Evolutionary conservation across 1,140 invertebrate species (phyloP), one percentile per base, ranked within the genome.

Genomic region (Catajapyx aquilonaris): DNA sequence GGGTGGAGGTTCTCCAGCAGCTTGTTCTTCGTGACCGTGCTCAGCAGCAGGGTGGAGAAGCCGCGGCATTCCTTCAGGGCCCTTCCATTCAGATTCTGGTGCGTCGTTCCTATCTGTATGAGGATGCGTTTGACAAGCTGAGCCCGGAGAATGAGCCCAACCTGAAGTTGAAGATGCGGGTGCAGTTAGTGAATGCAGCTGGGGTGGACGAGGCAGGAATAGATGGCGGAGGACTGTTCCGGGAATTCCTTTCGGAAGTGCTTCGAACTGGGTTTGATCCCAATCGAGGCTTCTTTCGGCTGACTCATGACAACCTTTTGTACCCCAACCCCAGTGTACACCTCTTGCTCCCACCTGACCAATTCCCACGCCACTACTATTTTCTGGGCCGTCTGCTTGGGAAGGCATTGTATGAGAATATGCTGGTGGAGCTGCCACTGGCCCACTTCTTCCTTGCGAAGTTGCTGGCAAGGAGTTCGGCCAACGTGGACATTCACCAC

Each of bases 201-300:
- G 91, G 90, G 1, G 56, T 86, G 5, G 81, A 91, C 47, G 93
- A 97, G 55, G 86, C 85, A 1, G 93, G 93, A 1, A 84, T 97
- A 4, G 93, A 97, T 59, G 91, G 91, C 11, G 90, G 86, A 10
- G 91, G 93, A 2, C 71, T 94, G 2, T 79, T 96, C 45, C 63
- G 91, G 28, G 91, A 96, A 56, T 93, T 91, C 54, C 59, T 90
- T 1, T 81, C 77, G 1, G 85, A 91, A 53, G 60, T 96, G 4
- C 57, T 96, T 4, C 91, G 88, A 57, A 91, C 88, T 0, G 81
- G 84, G 0, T 96, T 96, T 55, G 88, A 98, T 64, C 91, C 93
- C 0, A 96, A 95, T 54, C 65, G 90, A 28, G 93, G 91, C 0
- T 83, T 96, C 49, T 97, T 97, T 54, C 57, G 78, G 35, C 62